phyloP scores from a whole-genome alignment of 2,888 invertebrate species.

The Nasonia oneida region DNA sequence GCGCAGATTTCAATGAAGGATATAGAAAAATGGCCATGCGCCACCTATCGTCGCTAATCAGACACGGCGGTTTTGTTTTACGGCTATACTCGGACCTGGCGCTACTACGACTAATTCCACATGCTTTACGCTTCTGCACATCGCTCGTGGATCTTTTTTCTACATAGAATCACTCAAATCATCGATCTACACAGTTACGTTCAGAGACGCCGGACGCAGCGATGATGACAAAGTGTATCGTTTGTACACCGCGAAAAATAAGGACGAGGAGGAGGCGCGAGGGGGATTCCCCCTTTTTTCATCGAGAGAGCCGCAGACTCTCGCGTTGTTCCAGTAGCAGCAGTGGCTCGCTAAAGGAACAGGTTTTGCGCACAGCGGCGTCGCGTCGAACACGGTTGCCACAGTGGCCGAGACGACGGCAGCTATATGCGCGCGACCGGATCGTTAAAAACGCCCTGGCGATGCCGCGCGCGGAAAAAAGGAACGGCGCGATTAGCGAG shows the following conservation, averaged over 20 bases:
- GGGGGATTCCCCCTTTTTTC: constrained; percentile 49
- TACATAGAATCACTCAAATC: no score
- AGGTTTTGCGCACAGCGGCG: constrained; percentile 42
- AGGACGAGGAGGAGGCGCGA: not conserved
- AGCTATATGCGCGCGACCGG: constrained; percentile 53
- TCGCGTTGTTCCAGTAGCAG: not conserved
- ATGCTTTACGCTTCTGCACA: no score
- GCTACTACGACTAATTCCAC: no score
- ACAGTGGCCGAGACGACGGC: constrained; percentile 32
- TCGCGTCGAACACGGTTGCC: constrained; percentile 39
- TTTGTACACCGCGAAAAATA: constrained; percentile 45
- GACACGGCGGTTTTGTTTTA: no score
- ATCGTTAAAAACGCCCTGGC: constrained; percentile 59
- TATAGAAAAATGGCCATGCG: no score
- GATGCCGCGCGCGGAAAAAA: constrained; percentile 36
- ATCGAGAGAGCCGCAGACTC: constrained; percentile 32
- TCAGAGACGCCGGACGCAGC: not conserved
- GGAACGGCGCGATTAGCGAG: constrained; percentile 27
- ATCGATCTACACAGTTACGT: no score
- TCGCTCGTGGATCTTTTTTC: no score
- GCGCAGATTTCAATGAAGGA: no score
- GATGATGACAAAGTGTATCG: constrained; percentile 53
- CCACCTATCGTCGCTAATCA: no score
- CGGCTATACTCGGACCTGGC: no score
- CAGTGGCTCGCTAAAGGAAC: constrained; percentile 5